phyloP scores from a whole-genome alignment of 2,797 vertebrate species.

The Glyptemys insculpta region DNA sequence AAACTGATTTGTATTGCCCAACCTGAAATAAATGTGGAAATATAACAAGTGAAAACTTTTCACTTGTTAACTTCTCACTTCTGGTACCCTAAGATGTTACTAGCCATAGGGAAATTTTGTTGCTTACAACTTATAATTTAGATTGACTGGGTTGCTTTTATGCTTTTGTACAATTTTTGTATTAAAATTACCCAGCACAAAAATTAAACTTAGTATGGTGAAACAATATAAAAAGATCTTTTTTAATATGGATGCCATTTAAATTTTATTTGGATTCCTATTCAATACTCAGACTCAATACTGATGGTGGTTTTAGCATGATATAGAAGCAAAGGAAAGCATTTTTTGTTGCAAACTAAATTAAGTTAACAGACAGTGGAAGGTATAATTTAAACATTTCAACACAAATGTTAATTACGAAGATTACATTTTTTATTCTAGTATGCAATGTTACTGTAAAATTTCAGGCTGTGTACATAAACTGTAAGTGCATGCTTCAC shows the following conservation, averaged over 20 bases:
- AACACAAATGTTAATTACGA: background rate
- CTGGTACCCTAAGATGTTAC: background rate
- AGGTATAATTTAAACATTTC: background rate
- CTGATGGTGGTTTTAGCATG: background rate
- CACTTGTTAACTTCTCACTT: background rate
- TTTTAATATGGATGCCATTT: background rate
- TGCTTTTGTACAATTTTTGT: background rate
- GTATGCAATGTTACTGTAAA: background rate
- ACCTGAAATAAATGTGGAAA: background rate
- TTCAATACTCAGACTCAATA: background rate
- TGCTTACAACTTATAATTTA: background rate
- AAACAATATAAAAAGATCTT: background rate
- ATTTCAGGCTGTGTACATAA: background rate
- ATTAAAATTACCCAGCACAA: background rate
- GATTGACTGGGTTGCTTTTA: background rate
- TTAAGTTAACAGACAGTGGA: background rate
- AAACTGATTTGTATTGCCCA: background rate
- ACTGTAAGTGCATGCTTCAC: background rate
- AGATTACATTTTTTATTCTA: too few species aligned
- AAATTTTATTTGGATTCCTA: background rate
- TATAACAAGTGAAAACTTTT: background rate
- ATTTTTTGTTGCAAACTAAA: background rate
- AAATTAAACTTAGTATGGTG: background rate
- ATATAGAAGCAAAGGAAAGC: too few species aligned
- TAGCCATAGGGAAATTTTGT: background rate